A percentile compares a stretch with the other conserved stretches of the same genome.
Evolutionary conservation across 1,140 invertebrate species (phyloP).

Genomic region (Colletes latitarsis): DNA sequence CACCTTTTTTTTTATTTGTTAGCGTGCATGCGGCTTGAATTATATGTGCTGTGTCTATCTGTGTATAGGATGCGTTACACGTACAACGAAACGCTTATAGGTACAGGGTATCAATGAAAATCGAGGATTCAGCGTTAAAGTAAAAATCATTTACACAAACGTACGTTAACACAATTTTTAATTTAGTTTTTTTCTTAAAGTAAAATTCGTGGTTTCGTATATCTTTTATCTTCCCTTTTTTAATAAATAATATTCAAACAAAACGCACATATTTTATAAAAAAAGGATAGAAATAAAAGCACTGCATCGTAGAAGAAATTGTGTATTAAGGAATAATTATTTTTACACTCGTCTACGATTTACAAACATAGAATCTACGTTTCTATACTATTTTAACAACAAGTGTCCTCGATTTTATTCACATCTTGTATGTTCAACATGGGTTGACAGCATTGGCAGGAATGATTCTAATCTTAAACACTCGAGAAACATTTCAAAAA

Average conservation of each 20-base stretch:
- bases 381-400: background rate
- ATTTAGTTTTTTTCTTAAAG: background rate
- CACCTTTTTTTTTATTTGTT: conserved; percentile 4
- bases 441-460: background rate
- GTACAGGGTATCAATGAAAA: conserved; percentile 2
- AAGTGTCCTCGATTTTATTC: conserved; percentile 4
- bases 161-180: background rate
- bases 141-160: background rate
- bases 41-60: background rate
- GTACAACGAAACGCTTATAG: background rate
- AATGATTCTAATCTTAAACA: conserved; percentile 6
- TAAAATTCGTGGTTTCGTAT: background rate
- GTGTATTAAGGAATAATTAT: background rate
- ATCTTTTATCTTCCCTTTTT: no score
- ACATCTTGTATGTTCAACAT: conserved; percentile 1
- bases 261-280: no score
- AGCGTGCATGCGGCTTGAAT: conserved; percentile 41
- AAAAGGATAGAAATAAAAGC: no score
- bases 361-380: no score
- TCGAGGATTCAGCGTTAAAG: background rate
- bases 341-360: background rate
- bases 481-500: background rate
- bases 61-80: background rate
- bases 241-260: no score
- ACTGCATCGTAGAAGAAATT: background rate